Conservation (phyloP, 2,797 vertebrate species). For the Fistularia commersonii region DNA sequence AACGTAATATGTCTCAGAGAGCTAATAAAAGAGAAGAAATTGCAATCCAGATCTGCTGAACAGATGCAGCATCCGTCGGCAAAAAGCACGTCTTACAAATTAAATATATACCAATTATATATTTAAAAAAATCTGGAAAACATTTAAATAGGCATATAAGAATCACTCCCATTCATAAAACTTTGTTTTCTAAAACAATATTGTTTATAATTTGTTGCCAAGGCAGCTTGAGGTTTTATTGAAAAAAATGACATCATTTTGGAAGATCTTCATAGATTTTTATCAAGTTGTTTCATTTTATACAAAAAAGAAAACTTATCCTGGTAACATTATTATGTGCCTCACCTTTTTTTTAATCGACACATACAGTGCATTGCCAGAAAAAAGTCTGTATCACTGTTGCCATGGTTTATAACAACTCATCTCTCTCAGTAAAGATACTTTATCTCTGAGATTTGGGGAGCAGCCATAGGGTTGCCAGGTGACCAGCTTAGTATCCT, state of each 20-base stretch:
- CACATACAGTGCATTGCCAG: too few species aligned
- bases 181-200: conserved; percentile 8
- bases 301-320: conserved; percentile 2
- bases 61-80: conserved; percentile 27
- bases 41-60: background rate
- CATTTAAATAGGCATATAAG: conserved; percentile 24
- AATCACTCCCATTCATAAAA: background rate
- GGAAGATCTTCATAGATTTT: background rate
- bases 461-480: too few species aligned
- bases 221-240: conserved; percentile 5
- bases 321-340: too few species aligned
- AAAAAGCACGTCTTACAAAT: conserved; percentile 11
- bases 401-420: too few species aligned
- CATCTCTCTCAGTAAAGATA: too few species aligned
- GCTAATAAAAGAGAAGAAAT: too few species aligned
- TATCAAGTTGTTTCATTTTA: background rate
- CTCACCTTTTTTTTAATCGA: too few species aligned
- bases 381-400: too few species aligned
- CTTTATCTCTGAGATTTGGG: too few species aligned
- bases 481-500: too few species aligned
- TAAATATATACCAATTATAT: conserved; percentile 28
- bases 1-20: too few species aligned
- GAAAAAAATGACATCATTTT: background rate
- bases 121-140: conserved; percentile 12
- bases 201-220: conserved; percentile 2